Evolutionary conservation across 1,140 invertebrate species (phyloP).

Genomic region (Latrodectus geometricus): DNA sequence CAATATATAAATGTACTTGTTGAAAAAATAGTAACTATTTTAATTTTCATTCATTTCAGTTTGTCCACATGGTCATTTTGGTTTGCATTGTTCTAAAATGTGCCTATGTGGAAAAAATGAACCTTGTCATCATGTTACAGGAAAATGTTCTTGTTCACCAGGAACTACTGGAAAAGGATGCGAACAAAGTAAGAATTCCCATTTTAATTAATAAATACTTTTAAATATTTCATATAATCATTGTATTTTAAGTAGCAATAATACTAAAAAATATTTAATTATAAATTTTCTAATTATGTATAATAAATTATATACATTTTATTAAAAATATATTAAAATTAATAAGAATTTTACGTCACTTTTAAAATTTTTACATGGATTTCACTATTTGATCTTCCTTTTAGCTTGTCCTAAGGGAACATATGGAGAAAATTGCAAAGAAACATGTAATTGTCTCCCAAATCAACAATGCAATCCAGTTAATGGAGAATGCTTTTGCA

Average conservation of each 20-base stretch:
- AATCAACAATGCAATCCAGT: constrained; percentile 75
- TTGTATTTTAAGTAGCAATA: too few species aligned
- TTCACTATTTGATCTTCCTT: not conserved
- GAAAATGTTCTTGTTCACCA: constrained; percentile 86
- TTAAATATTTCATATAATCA: not conserved
- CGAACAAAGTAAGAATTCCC: constrained; percentile 71
- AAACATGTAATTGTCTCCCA: constrained; percentile 58
- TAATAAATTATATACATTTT: too few species aligned
- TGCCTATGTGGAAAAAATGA: constrained; percentile 77
- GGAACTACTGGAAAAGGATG: constrained; percentile 86
- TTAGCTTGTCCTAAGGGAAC: constrained; percentile 61
- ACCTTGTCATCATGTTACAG: constrained; percentile 86
- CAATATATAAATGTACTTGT: too few species aligned
- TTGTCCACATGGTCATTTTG: constrained; percentile 74
- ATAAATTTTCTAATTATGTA: too few species aligned
- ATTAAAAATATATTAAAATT: too few species aligned
- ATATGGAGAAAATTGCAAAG: constrained; percentile 59
- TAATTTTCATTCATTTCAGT: constrained; percentile 5
- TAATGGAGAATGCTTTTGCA: constrained; percentile 82
- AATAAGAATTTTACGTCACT: too few species aligned
- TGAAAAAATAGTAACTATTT: not conserved
- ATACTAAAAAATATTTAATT: too few species aligned
- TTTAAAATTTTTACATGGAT: too few species aligned
- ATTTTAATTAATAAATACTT: not conserved
- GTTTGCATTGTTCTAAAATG: constrained; percentile 77